phyloP scores from a whole-genome alignment of 1,140 invertebrate genomes.

The Sarcophaga bullata region DNA sequence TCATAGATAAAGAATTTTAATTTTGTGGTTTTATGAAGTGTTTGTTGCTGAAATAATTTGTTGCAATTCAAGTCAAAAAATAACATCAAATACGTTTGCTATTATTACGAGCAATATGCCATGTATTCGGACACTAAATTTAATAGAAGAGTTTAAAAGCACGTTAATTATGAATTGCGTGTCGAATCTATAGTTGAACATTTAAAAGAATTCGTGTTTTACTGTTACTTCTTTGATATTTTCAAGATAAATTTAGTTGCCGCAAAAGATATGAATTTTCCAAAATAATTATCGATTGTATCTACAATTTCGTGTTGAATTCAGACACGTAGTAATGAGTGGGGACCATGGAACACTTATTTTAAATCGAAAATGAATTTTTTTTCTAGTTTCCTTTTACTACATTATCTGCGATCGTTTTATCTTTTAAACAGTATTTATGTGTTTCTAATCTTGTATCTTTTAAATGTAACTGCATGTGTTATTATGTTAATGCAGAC shows the following conservation, averaged over 20 bases:
- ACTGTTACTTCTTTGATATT: not conserved
- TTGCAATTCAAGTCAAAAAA: not conserved
- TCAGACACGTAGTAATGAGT: too few relatives aligned
- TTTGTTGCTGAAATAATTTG: not conserved
- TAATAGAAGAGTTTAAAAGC: not conserved
- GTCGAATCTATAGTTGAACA: not conserved
- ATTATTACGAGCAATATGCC: not conserved
- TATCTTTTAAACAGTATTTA: too few relatives aligned
- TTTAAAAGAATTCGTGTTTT: not conserved
- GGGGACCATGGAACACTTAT: too few relatives aligned
- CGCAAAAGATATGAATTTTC: not conserved
- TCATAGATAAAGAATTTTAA: not conserved
- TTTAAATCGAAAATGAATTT: too few relatives aligned
- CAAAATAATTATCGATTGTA: not conserved
- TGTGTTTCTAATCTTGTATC: too few relatives aligned
- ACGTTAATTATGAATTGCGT: constrained; percentile 9
- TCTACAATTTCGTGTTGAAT: not conserved
- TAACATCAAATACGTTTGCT: not conserved
- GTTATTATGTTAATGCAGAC: not conserved
- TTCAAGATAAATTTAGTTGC: too few relatives aligned
- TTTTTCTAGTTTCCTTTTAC: too few relatives aligned
- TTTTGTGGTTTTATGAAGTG: not conserved
- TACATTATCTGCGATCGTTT: too few relatives aligned
- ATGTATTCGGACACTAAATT: not conserved
- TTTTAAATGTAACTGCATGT: too few relatives aligned